These are phyloP conservation scores for Augochlorella aurata DNA, from an alignment of 2,888 invertebrate species.

Conservation along the genomic window DNA sequence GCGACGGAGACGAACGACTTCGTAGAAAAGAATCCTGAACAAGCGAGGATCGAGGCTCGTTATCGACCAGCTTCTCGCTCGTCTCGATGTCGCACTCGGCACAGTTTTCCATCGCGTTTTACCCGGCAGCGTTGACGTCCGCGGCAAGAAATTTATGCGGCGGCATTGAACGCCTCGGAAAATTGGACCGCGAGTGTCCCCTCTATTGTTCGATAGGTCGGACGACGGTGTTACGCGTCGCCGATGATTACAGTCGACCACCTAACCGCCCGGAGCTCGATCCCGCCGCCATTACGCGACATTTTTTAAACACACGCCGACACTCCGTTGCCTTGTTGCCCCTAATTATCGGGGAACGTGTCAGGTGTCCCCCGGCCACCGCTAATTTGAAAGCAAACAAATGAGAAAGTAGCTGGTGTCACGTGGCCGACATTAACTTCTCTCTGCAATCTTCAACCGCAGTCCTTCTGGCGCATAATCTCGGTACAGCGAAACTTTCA, in stretches of 20 bases:
- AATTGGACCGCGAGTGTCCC: conserved; percentile 49
- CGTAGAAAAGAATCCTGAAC: no score
- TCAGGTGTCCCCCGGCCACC: neutral
- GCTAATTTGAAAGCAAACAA: conserved; percentile 29
- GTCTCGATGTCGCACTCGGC: neutral
- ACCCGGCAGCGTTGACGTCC: neutral
- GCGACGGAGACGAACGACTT: no score
- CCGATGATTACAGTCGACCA: conserved; percentile 50
- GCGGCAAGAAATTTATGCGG: conserved; percentile 27
- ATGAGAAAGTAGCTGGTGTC: conserved; percentile 2
- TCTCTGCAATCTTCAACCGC: neutral
- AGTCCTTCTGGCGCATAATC: neutral
- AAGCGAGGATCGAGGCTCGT: neutral
- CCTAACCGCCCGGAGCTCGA: conserved; percentile 35
- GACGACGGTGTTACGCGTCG: conserved; percentile 16
- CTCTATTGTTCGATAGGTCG: conserved; percentile 49
- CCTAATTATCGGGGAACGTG: conserved; percentile 33
- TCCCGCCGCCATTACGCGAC: conserved; percentile 30
- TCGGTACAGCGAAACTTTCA: neutral
- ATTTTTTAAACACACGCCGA: neutral
- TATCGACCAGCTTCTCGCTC: neutral
- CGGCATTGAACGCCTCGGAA: conserved; percentile 38
- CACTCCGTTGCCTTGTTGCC: neutral
- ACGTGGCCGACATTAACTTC: neutral
- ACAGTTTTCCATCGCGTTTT: neutral